Evolutionary conservation across 2,113 vertebrate genomes (phyloP).

Genomic region (Gambusia holbrooki): DNA sequence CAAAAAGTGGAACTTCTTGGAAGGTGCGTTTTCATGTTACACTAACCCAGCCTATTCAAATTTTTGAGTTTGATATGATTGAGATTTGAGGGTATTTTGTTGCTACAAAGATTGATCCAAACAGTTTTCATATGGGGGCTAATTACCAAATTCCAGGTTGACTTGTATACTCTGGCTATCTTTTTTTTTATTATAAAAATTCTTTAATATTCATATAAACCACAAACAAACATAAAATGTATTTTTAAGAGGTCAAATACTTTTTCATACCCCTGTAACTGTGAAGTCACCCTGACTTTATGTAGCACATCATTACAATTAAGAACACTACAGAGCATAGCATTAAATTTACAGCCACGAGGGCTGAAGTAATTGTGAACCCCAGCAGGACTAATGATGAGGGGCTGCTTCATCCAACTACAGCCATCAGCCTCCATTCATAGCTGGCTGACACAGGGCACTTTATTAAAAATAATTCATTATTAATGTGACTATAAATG

Average conservation of each 20-base stretch:
- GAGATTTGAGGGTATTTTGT: neutral
- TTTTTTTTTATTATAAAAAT: neutral
- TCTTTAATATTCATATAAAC: neutral
- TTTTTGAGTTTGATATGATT: neutral
- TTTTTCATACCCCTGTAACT: neutral
- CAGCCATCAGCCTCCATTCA: slow-evolving; percentile 60
- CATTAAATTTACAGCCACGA: slow-evolving; percentile 36
- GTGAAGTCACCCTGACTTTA: slow-evolving; percentile 57
- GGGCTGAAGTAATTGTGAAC: slow-evolving; percentile 8
- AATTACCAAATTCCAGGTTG: neutral
- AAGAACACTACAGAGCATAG: slow-evolving; percentile 24
- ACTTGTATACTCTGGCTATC: neutral
- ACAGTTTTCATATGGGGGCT: neutral
- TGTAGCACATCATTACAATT: slow-evolving; percentile 33
- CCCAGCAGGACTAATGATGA: slow-evolving; percentile 21
- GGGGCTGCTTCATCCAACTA: slow-evolving; percentile 43
- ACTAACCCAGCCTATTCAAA: neutral
- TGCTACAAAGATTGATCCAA: neutral
- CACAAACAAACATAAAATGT: neutral
- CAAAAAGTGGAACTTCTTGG: neutral
- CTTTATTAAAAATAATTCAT: slow-evolving; percentile 67
- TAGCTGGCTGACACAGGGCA: slow-evolving; percentile 42
- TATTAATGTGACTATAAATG: slow-evolving; percentile 73
- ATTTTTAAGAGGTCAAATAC: neutral
- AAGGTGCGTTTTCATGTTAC: neutral